Conservation (phyloP, 2,888 invertebrate genomes). For the Penaeus monodon region DNA sequence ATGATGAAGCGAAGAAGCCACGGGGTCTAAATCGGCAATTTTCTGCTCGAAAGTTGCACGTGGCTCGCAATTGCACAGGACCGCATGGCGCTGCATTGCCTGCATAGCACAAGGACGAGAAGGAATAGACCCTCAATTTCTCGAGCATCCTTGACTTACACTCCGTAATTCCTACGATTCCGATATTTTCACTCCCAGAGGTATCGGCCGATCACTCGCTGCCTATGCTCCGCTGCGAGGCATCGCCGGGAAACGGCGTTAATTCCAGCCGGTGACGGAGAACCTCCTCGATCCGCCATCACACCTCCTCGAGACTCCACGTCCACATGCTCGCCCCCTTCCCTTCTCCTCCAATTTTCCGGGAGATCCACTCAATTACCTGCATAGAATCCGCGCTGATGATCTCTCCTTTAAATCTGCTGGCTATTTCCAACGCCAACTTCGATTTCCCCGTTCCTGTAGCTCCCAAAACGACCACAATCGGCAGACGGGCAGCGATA, state of each 20-base stretch:
- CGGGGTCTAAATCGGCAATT: too few relatives aligned
- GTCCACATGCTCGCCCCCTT: background rate
- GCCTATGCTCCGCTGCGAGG: too few relatives aligned
- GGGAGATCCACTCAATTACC: constrained; percentile 74
- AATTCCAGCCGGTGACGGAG: constrained; percentile 8
- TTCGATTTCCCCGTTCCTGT: constrained; percentile 99
- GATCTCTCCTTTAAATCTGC: constrained; percentile 88
- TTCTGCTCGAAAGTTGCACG: too few relatives aligned
- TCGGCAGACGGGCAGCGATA: constrained; percentile 71
- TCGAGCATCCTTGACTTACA: too few relatives aligned
- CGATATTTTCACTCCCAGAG: too few relatives aligned
- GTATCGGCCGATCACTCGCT: too few relatives aligned
- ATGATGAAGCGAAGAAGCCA: too few relatives aligned
- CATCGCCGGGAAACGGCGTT: background rate
- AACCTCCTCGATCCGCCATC: constrained; percentile 22
- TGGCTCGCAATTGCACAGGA: too few relatives aligned
- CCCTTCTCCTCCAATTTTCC: background rate
- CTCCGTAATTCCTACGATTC: too few relatives aligned
- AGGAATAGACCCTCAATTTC: too few relatives aligned
- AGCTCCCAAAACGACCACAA: constrained; percentile 92
- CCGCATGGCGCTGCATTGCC: too few relatives aligned
- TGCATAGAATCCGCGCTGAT: constrained; percentile 99
- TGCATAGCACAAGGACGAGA: too few relatives aligned
- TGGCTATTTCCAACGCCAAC: constrained; percentile 90
- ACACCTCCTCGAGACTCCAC: background rate